Evolutionary conservation across 2,113 vertebrate species (phyloP), one percentile per base, ranked within the genome.

Genomic region (Pedionomus torquatus): DNA sequence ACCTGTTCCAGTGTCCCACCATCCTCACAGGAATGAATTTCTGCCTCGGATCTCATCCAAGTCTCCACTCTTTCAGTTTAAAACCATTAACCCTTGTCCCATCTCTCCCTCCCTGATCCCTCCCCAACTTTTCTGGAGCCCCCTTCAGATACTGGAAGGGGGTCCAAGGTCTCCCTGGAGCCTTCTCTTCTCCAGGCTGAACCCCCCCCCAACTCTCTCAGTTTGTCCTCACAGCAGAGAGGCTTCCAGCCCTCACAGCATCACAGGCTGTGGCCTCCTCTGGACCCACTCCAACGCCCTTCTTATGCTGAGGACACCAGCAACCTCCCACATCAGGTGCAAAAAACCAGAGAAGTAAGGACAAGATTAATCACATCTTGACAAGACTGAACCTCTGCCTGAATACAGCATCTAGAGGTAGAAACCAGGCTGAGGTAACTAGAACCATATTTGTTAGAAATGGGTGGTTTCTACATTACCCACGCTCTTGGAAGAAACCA

Each of bases 401-500:
- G 17, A 39, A 58, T 2, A 15, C 33, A 61, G 19, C 23, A 20
- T 9, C 7, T 76, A 24, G n/a, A 72, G 39, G 11, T 2, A 49
- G 21, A 86, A 68, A 64, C 18, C 1, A 26, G 17, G 43, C 33
- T 63, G 19, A 61, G 35, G 5, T 20, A 55, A 49, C 52, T 7
- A 33, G n/a, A 76, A 16, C 7, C 15, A 39, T 17, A 11, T 35
- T 14, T 72, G 9, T n/a, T 44, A 61, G 11, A 28, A 55, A 1
- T 0, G 0, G 18, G 10, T 52, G 26, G 17, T 64, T 91, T 80
- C 64, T 63, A 21, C 8, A 57, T 17, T 70, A 79, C 51, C 70
- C 60, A 43, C 21, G 39, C 0, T 0, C 39, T 18, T 6, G 12
- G 15, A 91, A 91, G 8, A 64, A 87, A 31, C 19, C 0, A 79